Base-by-base conservation (phyloP, 2,113 vertebrate species). In the Peromyscus leucopus region DNA sequence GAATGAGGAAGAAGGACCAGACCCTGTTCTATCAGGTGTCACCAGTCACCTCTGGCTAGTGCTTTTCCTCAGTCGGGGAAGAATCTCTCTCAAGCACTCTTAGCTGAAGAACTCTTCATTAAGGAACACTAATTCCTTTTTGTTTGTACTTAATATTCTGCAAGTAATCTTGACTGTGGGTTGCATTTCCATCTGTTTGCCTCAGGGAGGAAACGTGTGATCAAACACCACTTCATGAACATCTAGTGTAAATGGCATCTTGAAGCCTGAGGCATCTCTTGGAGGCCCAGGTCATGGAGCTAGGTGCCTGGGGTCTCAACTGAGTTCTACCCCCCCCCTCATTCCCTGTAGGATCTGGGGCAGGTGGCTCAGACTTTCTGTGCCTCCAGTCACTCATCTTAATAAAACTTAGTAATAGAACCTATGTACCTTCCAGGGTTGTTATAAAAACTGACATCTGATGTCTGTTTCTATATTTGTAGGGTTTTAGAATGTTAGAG, bases 21-120 rank as follows among this genome's bases (percentile, higher is more conserved):
- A 92, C 75, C 24, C 39, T 69, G 59, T 6, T 21, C 46, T 42
- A 1, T 61, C 15, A 19, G 0, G 11, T 39, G 24, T 92, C 42
- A 28, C 51, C n/a, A 46, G 61, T 85, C 46, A 1, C 95, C 78
- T 82, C 28, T 16, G 5, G 39, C 55, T 55, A 51, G 19, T 42
- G 89, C 82, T 93, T 76, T 94, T 94, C 55, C 93, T 90, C 67
- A 4, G 67, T 55, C 57, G 72, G 91, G 61, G 57, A 59, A 83
- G 79, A 93, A n/a, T 74, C 33, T 90, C 46, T 96, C 88, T 97
- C 96, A 97, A 97, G 97, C n/a, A 87, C 95, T 94, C 97, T 97
- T 76, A 97, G 86, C 97, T 97, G 94, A 98, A 97, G 97, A 97
- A 97, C 97, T 1, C 98, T 97, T 97, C 96, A 97, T 97, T 97